A percentile compares a stretch with the other conserved stretches of the same genome.
These are phyloP conservation scores for Craseonycteris thonglongyai DNA, from an alignment of 2,113 vertebrate genomes.

Conservation along the genomic window DNA sequence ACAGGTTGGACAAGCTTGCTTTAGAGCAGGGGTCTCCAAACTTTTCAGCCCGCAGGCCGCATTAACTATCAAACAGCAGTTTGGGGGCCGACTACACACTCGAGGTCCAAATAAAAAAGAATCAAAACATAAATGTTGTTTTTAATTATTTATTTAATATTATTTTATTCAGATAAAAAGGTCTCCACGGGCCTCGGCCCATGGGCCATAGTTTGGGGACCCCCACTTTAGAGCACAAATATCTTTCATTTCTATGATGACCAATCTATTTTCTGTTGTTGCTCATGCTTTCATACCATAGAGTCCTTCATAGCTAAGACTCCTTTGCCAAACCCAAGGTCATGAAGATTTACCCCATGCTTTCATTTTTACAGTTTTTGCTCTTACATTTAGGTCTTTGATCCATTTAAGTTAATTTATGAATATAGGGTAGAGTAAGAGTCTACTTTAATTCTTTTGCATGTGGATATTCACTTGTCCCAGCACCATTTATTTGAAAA, in stretches of 20 bases:
- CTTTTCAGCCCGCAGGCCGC: no score
- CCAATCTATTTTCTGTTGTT: not conserved
- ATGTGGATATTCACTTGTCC: not conserved
- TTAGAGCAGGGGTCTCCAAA: no score
- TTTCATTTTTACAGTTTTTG: not conserved
- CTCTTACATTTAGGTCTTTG: not conserved
- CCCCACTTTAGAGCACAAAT: not conserved
- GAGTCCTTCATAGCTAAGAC: not conserved
- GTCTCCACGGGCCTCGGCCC: no score
- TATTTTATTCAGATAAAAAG: no score
- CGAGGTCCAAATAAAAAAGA: no score
- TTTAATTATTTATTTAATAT: no score
- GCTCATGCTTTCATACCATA: not conserved
- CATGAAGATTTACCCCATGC: not conserved
- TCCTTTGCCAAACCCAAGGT: not conserved
- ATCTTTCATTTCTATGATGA: not conserved
- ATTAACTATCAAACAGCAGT: no score
- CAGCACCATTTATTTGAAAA: not conserved
- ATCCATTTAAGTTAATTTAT: not conserved
- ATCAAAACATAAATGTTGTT: no score
- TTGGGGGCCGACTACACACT: no score
- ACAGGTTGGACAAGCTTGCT: no score
- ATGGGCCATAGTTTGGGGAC: no score
- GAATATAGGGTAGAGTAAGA: not conserved
- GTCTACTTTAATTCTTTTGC: not conserved